Base-by-base conservation (phyloP, 2,888 invertebrate genomes). In the Oscheius sp. region DNA sequence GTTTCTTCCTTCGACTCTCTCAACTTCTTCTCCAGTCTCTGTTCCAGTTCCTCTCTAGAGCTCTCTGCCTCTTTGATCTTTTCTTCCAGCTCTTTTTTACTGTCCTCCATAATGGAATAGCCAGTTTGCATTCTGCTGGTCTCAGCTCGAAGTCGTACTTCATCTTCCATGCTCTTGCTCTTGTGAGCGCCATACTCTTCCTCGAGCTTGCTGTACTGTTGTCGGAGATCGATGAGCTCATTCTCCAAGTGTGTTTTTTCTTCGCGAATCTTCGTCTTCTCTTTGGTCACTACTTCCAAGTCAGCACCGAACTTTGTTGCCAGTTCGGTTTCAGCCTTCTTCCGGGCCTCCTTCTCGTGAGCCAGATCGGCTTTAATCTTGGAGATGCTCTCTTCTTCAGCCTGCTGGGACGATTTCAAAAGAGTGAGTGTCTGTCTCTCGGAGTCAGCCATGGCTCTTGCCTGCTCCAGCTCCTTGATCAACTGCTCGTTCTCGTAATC, bases 151-250 rank as follows among this genome's bases (percentile, higher is more conserved):
- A 73, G 33, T 21, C 66, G 58, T 11, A 51, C 48, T 55, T 68
- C 68, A 13, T 68, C 68, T 55, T 68, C 68, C 68, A 68, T 68
- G 2, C 21, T n/a, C 29, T 53, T 68, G 37, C 68, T 68, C 42
- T 68, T 68, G 4, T 35, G n/a, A 2, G 81, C 75, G 2, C 47
- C 63, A 10, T 75, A 66, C 55, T 80, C 78, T 13, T 62, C 77
- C n/a, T 77, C 73, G 9, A 75, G 57, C 13, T 76, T 75, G 35
- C 75, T 73, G 58, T 76, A 47, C 29, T 77, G 70, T 0, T 75
- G 72, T n/a, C 65, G 60, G 7, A 77, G 57, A 21, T 73, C 73
- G n/a, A 72, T 66, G 10, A 76, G 29, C 42, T 75, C 73, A 2
- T 37, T 62, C 47, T 75, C 68, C 2, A 68, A 37, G 21, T 42